Percentiles rank a stretch among this genome's conserved stretches.
Conservation (phyloP, 2,888 invertebrate species). For the Opisthograptis luteolata region DNA sequence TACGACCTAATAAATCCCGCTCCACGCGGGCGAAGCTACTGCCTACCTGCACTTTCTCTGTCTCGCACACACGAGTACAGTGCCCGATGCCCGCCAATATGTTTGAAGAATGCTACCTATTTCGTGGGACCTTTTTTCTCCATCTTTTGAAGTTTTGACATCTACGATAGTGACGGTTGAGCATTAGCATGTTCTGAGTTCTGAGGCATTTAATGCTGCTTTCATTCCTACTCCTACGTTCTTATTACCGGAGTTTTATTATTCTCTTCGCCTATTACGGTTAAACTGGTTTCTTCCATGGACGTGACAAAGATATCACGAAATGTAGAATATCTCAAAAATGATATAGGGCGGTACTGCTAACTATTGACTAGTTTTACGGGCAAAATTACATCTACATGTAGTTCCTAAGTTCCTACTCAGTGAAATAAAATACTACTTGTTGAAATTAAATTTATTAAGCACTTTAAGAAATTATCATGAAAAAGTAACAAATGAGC, state of each 20-base stretch:
- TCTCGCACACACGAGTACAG: conserved; percentile 55
- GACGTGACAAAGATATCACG: conserved; percentile 4
- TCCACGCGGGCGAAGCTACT: conserved; percentile 51
- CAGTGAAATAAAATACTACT: too few species aligned
- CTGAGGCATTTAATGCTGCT: too few species aligned
- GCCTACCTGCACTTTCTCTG: conserved; percentile 81
- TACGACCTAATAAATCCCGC: conserved; percentile 82
- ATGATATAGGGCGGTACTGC: too few species aligned
- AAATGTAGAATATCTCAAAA: conserved; percentile 9
- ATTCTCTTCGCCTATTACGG: too few species aligned
- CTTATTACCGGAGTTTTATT: too few species aligned
- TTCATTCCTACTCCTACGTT: conserved; percentile 22
- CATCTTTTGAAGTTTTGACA: conserved; percentile 54
- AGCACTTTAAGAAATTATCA: too few species aligned
- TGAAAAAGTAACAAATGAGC: too few species aligned
- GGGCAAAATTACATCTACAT: too few species aligned
- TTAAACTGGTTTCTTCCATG: conserved; percentile 17
- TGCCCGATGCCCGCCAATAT: conserved; percentile 50
- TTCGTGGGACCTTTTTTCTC: conserved; percentile 55
- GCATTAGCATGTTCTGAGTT: conserved; percentile 27
- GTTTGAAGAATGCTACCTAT: conserved; percentile 57
- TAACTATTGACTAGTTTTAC: too few species aligned
- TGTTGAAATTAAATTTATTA: too few species aligned
- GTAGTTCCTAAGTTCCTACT: too few species aligned
- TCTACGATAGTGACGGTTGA: conserved; percentile 36